Evolutionary conservation across 1,140 invertebrate genomes (phyloP), one percentile per base, ranked within the genome.

Genomic region (Dendrolimus punctatus): DNA sequence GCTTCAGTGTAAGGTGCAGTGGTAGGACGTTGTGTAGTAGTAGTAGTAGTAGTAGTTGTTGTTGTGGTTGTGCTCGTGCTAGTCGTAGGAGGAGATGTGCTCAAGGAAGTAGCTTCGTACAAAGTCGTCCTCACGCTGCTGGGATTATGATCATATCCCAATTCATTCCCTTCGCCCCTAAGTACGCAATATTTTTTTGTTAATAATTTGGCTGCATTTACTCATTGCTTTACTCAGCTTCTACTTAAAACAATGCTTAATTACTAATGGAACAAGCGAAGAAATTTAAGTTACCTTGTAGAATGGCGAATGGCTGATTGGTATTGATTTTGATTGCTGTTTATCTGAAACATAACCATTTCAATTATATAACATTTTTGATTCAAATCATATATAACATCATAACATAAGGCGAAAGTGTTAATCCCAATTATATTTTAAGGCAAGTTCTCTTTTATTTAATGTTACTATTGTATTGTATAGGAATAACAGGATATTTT

Each of bases 131-230:
- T 80, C 75, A 74, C 76, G 74, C 76, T 83, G 80, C 71, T 86
- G 62, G 80, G 75, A 63, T 75, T 79, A 73, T 78, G 74, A 64
- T 88, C 87, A 73, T 85, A 88, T 63, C 85, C 85, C 85, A 88
- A 85, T 80, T 88, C 87, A 75, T 88, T 88, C 84, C 83, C 83
- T 71, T 87, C 85, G 73, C 85, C 87, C 82, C 83, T 86, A 68
- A 45, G 49, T 49, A 50, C 40, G 52, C 56, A 60, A 60, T 57
- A 56, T 50, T 50, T 37, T 37, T 49, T 54, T 58, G 49, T 43
- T 51, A 52, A 58, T 58, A 53, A 40, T 49, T 58, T 60, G 1
- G 23, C 23, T 23, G 23, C 23, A 23, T 23, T 23, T 23, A 23
- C 23, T 23, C 23, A 23, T 23, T 23, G 23, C 23, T 23, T 23